These are phyloP conservation scores for Sebastes variabilis DNA, from an alignment of 2,797 vertebrate species.

Conservation along the genomic window DNA sequence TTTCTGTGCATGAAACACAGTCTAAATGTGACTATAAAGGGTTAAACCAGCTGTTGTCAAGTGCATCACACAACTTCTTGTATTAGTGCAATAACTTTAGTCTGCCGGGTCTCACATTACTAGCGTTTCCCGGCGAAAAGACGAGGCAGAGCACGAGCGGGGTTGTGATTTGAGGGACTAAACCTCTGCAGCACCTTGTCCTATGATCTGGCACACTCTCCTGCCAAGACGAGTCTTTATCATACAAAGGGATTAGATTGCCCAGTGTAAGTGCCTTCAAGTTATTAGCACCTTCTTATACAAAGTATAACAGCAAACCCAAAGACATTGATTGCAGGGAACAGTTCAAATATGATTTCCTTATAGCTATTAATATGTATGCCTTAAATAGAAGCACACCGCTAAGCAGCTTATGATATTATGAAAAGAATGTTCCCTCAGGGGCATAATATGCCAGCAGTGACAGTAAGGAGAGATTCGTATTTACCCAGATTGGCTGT, in stretches of 20 bases:
- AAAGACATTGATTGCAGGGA: conserved; percentile 89
- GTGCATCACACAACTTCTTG: conserved; percentile 55
- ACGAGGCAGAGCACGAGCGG: conserved; percentile 44
- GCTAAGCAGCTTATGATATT: conserved; percentile 93
- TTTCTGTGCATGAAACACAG: background rate
- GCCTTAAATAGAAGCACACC: conserved; percentile 92
- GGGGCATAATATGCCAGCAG: conserved; percentile 91
- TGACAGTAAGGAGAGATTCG: conserved; percentile 89
- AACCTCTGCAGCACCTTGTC: conserved; percentile 81
- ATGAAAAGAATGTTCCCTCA: conserved; percentile 92
- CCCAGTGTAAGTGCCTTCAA: conserved; percentile 85
- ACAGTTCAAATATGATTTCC: conserved; percentile 91
- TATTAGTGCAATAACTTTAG: conserved; percentile 49
- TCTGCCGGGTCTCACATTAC: conserved; percentile 44
- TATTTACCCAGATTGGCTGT: conserved; percentile 91
- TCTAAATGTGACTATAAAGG: background rate
- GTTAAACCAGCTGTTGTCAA: conserved; percentile 56
- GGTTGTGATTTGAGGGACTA: conserved; percentile 75
- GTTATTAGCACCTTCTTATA: conserved; percentile 90
- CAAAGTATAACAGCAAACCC: conserved; percentile 88
- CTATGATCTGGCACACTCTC: conserved; percentile 79
- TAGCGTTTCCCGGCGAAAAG: conserved; percentile 55
- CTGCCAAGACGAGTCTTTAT: conserved; percentile 80
- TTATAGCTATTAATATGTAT: conserved; percentile 93
- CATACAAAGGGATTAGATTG: conserved; percentile 86